Evolutionary conservation across 2,888 invertebrate species (phyloP), one percentile per base, ranked within the genome.

Genomic region (Chrysolina haemoptera): DNA sequence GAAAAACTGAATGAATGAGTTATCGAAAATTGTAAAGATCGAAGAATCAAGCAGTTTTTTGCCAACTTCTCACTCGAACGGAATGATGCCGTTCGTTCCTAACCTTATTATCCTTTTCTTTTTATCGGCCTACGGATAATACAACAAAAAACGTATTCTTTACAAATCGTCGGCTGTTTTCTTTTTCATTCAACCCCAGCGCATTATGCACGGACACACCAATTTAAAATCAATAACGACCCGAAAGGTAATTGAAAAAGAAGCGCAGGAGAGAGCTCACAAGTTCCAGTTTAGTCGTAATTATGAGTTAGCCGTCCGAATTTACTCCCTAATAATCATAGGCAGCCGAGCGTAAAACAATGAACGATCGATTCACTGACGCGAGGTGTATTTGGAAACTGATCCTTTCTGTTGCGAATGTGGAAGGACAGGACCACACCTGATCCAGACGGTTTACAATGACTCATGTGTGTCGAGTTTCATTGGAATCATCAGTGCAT

Each of bases 311-410:
- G 79, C 71, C 76, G 76, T 76, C 74, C 67, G 41, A 41, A 62
- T 68, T 74, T 74, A 74, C 70, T 71, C 71, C 71, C 64, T 62
- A 74, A 74, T 71, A 74, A 74, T 74, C 71, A 64, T 40, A 68
- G 62, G 68, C 74, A 74, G 71, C 66, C 68, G 59, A 20, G 63
- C 74, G 50, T 68, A 68, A 67, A 74, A 68, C 71, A 74, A 74
- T 71, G 80, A 83, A 82, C 80, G 81, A 83, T 84, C 83, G 82
- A 85, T 81, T 85, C 84, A 81, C 81, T 82, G 81, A 82, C 82
- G 84, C 80, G 78, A 76, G 80, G 59, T 59, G 59, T 59, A 59
- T 35, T 22, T 78, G 84, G 84, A 85, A 85, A 81, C 80, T 82
- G 82, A 86, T 85, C 84, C 85, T 77, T 76, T 73, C 41, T 78